phyloP scores from a whole-genome alignment of 2,888 invertebrate genomes.

The Urechis unicinctus region DNA sequence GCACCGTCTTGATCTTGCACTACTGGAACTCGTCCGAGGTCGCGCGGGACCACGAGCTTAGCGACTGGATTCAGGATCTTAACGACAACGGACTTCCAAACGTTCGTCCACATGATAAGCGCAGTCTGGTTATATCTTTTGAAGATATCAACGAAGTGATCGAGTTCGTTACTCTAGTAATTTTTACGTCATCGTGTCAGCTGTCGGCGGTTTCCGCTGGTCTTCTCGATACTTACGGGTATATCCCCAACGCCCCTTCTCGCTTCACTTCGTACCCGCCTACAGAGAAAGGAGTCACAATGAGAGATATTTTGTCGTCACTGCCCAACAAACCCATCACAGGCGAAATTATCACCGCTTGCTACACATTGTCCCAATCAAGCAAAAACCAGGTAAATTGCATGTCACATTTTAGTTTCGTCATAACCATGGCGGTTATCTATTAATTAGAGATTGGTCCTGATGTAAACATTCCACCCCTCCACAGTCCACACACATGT shows the following conservation, averaged over 20 bases:
- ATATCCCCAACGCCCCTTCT: conserved; percentile 15
- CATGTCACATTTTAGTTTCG: no score
- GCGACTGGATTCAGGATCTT: conserved; percentile 13
- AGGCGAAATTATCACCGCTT: conserved; percentile 18
- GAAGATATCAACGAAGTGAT: conserved; percentile 12
- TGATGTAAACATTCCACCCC: no score
- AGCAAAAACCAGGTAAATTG: conserved; percentile 12
- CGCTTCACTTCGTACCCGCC: conserved; percentile 16
- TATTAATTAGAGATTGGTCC: no score
- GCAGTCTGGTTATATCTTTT: conserved; percentile 10
- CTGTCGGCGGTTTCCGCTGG: conserved; percentile 14
- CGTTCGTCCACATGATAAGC: conserved; percentile 1
- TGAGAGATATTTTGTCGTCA: conserved; percentile 2
- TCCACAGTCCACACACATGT: conserved; percentile 2
- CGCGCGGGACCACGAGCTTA: conserved; percentile 15
- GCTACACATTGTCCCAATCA: conserved; percentile 12
- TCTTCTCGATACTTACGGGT: conserved; percentile 18
- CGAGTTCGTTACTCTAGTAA: conserved; percentile 14
- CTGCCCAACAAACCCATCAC: conserved; percentile 13
- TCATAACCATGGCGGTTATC: no score
- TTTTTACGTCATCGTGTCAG: conserved; percentile 16
- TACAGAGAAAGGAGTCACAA: conserved; percentile 4
- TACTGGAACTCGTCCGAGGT: conserved; percentile 15
- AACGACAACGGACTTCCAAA: conserved; percentile 10
- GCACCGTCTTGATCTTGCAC: conserved; percentile 13